Evolutionary conservation across 2,797 vertebrate genomes (phyloP).

Genomic region (Rhodeus uyekii): DNA sequence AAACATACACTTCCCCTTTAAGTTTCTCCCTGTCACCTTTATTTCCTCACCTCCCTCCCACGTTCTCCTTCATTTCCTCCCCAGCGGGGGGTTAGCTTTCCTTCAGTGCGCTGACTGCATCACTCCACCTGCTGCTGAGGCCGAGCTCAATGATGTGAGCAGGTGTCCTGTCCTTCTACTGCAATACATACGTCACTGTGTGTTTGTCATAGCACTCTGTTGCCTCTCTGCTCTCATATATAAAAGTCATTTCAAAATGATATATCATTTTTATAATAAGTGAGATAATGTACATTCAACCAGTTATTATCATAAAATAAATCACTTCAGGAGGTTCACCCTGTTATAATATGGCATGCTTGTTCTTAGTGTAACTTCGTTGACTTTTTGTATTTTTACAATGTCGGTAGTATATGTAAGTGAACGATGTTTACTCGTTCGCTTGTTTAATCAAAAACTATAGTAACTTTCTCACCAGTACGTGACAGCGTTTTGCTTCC

Average conservation of each 20-base stretch:
- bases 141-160: slow-evolving; percentile 27
- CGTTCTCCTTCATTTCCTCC: slow-evolving; percentile 13
- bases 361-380: background rate
- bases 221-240: background rate
- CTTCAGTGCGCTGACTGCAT: slow-evolving; percentile 13
- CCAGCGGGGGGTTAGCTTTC: slow-evolving; percentile 1
- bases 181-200: slow-evolving; percentile 1
- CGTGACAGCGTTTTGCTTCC: background rate
- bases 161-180: slow-evolving; percentile 25
- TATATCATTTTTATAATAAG: background rate
- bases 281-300: background rate
- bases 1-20: slow-evolving; percentile 14
- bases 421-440: background rate
- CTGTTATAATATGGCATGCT: too few species aligned
- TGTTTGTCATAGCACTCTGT: background rate
- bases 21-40: slow-evolving; percentile 2
- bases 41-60: background rate
- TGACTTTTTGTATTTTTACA: background rate
- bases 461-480: background rate
- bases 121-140: slow-evolving; percentile 20
- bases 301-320: background rate
- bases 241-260: background rate
- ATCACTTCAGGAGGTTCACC: too few species aligned
- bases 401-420: background rate
- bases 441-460: background rate